phyloP scores from a whole-genome alignment of 2,888 invertebrate genomes.

The Andrena bicolor region DNA sequence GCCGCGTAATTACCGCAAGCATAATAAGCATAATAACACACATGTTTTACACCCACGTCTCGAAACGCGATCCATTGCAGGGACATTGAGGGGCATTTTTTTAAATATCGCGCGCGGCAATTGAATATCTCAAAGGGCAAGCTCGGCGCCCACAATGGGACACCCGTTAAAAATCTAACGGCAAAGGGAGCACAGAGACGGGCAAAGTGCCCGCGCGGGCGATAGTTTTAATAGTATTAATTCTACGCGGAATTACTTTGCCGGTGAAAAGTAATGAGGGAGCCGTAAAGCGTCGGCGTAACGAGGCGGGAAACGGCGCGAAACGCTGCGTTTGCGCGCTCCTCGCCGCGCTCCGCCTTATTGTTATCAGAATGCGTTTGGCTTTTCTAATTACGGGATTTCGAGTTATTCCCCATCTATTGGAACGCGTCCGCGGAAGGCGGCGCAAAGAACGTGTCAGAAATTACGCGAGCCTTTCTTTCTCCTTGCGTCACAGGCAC shows the following conservation, averaged over 20 bases:
- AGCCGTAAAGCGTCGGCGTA: conserved; percentile 41
- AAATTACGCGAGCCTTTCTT: conserved; percentile 42
- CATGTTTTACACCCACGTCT: neutral
- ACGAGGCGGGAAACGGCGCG: conserved; percentile 38
- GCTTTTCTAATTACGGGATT: conserved; percentile 45
- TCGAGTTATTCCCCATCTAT: conserved; percentile 30
- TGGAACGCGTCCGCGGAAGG: conserved; percentile 47
- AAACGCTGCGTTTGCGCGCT: neutral
- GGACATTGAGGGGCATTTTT: neutral
- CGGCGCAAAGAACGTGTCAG: conserved; percentile 58
- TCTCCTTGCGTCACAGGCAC: conserved; percentile 17
- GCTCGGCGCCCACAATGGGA: conserved; percentile 15
- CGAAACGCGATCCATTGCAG: neutral
- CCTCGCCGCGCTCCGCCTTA: conserved; percentile 18
- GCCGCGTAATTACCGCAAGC: neutral
- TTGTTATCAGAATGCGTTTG: conserved; percentile 36
- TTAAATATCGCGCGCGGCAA: neutral
- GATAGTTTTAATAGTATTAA: conserved; percentile 58
- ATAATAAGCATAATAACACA: conserved; percentile 17
- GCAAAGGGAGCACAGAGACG: conserved; percentile 15
- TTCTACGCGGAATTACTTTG: conserved; percentile 46
- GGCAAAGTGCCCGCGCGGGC: conserved; percentile 12
- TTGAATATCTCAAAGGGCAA: neutral
- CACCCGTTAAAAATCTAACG: conserved; percentile 36
- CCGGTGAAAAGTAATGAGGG: conserved; percentile 49